Percentiles rank a stretch among this genome's conserved stretches.
Evolutionary conservation across 2,797 vertebrate genomes (phyloP).

Genomic region (Ciconia nigra): DNA sequence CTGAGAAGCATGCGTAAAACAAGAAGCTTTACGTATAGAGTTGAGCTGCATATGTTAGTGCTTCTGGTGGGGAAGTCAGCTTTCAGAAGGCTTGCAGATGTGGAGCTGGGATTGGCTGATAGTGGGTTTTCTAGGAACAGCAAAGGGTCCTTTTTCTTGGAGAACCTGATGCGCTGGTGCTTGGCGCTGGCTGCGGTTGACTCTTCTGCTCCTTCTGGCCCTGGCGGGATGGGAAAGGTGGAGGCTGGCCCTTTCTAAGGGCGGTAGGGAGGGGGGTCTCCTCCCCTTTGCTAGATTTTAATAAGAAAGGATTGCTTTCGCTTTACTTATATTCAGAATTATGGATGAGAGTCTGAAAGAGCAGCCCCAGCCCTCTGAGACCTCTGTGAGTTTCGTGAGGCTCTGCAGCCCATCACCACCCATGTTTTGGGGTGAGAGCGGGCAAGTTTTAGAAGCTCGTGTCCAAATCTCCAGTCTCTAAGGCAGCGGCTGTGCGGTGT

Average conservation of each 20-base stretch:
- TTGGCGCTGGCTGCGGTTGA: background rate
- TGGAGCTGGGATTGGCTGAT: background rate
- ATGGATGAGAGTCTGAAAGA: background rate
- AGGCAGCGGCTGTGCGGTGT: background rate
- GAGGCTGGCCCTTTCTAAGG: background rate
- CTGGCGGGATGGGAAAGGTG: background rate
- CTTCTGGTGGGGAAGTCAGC: background rate
- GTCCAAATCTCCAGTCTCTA: background rate
- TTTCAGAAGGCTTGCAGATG: background rate
- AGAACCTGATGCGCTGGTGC: background rate
- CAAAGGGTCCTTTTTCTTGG: background rate
- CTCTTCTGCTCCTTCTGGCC: background rate
- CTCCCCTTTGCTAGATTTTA: background rate
- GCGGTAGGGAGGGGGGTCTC: background rate
- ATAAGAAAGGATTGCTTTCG: background rate
- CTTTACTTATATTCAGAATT: background rate
- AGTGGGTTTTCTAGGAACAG: background rate
- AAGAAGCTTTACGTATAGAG: rapidly evolving
- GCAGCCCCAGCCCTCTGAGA: background rate
- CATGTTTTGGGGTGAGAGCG: background rate
- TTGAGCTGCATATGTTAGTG: background rate
- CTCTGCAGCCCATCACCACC: background rate
- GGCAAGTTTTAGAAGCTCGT: background rate
- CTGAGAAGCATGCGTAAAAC: rapidly evolving
- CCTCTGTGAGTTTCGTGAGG: background rate